phyloP scores from a whole-genome alignment of 2,888 invertebrate genomes.

The Cacoxenus indagator region DNA sequence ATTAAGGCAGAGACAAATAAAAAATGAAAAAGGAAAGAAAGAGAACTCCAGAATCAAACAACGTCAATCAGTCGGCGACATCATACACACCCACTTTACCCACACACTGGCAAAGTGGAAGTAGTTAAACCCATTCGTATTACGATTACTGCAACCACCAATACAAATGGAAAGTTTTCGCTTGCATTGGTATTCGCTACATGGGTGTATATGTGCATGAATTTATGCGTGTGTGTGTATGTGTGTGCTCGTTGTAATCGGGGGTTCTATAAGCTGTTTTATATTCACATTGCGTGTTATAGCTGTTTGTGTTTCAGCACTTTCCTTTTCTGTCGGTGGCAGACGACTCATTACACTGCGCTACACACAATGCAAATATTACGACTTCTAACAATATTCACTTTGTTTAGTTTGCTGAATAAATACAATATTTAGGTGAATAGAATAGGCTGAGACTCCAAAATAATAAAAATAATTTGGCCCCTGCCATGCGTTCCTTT shows the following conservation, averaged over 20 bases:
- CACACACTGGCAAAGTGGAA: neutral
- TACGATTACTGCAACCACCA: neutral
- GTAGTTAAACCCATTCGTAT: neutral
- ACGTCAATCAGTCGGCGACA: constrained; percentile 5
- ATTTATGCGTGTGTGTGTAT: neutral
- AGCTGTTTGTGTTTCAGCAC: constrained; percentile 13
- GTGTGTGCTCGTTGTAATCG: neutral
- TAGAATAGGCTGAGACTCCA: no score
- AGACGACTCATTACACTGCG: neutral
- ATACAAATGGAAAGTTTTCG: neutral
- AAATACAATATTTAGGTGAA: no score
- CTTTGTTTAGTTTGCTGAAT: no score
- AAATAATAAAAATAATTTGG: no score
- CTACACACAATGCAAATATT: no score
- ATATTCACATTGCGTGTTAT: neutral
- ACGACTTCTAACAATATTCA: no score
- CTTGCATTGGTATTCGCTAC: neutral
- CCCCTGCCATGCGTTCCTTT: no score
- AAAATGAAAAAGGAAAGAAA: neutral
- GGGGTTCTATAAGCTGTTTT: neutral
- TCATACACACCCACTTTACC: constrained; percentile 34
- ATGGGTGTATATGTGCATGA: neutral
- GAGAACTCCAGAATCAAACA: neutral
- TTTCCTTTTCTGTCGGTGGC: constrained; percentile 14
- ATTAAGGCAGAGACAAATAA: constrained; percentile 2